Percentiles rank a stretch among this genome's conserved stretches.
Evolutionary conservation across 2,797 vertebrate genomes (phyloP).

Genomic region (Macropodus opercularis): DNA sequence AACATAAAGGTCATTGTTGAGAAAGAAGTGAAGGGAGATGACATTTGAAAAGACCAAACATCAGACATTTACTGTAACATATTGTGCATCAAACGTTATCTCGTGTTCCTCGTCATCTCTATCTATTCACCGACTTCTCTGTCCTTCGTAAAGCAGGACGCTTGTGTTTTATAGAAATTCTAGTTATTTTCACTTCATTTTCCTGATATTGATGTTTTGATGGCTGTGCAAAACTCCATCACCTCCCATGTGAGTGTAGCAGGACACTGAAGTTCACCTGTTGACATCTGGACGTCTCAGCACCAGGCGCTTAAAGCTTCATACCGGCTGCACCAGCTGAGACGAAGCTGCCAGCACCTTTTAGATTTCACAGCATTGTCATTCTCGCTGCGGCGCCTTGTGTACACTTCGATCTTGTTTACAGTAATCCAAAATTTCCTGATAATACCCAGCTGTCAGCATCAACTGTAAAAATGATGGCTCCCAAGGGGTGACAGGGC

Average conservation of each 20-base stretch:
- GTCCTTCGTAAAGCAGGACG: conserved; percentile 38
- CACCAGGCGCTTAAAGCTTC: conserved; percentile 26
- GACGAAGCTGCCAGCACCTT: not conserved
- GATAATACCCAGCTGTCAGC: conserved; percentile 48
- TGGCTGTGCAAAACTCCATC: conserved; percentile 6
- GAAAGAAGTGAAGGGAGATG: conserved; percentile 24
- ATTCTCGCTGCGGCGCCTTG: conserved; percentile 12
- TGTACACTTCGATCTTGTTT: conserved; percentile 55
- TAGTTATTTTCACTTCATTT: too few relatives aligned
- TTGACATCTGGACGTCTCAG: conserved; percentile 37
- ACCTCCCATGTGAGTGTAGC: not conserved
- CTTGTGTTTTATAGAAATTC: conserved; percentile 39
- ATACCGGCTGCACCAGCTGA: conserved; percentile 28
- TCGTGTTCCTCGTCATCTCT: conserved; percentile 36
- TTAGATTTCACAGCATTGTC: conserved; percentile 9
- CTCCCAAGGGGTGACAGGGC: conserved; percentile 31
- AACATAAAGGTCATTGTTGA: conserved; percentile 44
- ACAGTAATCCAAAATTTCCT: conserved; percentile 35
- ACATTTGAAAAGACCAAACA: conserved; percentile 19
- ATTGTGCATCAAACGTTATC: conserved; percentile 13
- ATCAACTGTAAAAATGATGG: conserved; percentile 41
- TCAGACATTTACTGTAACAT: conserved; percentile 12
- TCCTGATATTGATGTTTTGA: conserved; percentile 18
- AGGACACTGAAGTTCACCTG: conserved; percentile 45
- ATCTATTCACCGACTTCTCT: too few relatives aligned